Conservation (phyloP, 1,140 invertebrate species). For the Nasonia longicornis region DNA sequence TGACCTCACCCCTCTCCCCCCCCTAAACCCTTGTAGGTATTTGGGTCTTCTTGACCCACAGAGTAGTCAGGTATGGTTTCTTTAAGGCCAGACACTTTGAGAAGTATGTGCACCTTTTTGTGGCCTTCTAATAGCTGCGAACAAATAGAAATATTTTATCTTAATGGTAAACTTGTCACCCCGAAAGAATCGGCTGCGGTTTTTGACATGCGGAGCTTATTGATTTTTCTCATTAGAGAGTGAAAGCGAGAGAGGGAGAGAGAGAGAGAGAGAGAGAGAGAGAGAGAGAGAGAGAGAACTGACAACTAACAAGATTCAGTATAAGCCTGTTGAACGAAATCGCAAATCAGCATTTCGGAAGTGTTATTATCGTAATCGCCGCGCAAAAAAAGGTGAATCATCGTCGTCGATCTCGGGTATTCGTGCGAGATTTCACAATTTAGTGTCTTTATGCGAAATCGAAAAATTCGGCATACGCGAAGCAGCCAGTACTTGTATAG, state of each 20-base stretch:
- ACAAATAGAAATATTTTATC: neutral
- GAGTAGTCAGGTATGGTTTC: constrained; percentile 18
- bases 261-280: too few relatives aligned
- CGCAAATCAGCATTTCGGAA: too few relatives aligned
- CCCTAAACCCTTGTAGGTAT: constrained; percentile 22
- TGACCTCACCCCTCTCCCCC: constrained; percentile 4
- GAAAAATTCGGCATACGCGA: too few relatives aligned
- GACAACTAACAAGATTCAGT: neutral
- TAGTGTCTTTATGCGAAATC: too few relatives aligned
- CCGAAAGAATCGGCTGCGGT: too few relatives aligned
- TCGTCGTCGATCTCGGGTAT: neutral
- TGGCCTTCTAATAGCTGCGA: neutral
- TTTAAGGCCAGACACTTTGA: constrained; percentile 1
- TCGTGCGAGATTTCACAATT: too few relatives aligned
- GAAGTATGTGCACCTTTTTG: neutral
- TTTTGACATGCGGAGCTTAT: too few relatives aligned
- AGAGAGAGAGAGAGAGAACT: too few relatives aligned
- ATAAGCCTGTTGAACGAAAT: neutral
- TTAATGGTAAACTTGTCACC: too few relatives aligned
- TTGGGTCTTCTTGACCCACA: constrained; percentile 17
- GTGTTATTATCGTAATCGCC: too few relatives aligned
- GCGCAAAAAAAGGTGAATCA: neutral
- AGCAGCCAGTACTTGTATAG: too few relatives aligned
- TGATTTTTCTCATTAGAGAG: neutral
- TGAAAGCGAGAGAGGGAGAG: too few relatives aligned